Percentiles rank a stretch among this genome's conserved stretches.
Evolutionary conservation across 2,113 vertebrate genomes (phyloP).

Genomic region (Rhinoptilus africanus): DNA sequence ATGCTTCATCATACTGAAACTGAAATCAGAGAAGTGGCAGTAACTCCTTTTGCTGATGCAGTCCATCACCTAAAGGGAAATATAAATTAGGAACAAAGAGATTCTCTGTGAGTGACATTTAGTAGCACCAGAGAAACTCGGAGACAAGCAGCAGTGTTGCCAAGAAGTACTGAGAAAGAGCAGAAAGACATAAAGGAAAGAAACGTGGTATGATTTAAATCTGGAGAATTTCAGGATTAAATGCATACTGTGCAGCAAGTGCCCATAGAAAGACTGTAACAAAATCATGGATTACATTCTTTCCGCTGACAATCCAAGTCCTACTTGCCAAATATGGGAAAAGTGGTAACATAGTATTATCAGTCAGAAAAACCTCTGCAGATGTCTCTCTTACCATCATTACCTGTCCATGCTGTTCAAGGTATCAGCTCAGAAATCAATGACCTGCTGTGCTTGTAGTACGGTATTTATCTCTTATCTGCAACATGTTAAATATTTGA

Average conservation of each 20-base stretch:
- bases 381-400: background rate
- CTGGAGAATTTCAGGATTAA: background rate
- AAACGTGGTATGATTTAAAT: background rate
- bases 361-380: background rate
- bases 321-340: background rate
- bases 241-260: background rate
- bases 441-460: background rate
- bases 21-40: background rate
- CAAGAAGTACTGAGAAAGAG: background rate
- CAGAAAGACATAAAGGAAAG: background rate
- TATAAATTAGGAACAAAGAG: background rate
- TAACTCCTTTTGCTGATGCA: background rate
- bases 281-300: background rate
- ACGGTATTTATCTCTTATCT: background rate
- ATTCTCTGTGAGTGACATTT: background rate
- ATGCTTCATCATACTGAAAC: background rate
- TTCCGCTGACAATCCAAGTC: background rate
- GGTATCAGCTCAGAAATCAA: background rate
- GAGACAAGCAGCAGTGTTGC: background rate
- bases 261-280: background rate
- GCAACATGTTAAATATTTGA: background rate
- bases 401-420: background rate
- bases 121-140: background rate
- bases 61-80: background rate
- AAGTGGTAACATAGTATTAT: background rate